Conservation (phyloP, 2,113 vertebrate species). For the Pelodiscus sinensis region DNA sequence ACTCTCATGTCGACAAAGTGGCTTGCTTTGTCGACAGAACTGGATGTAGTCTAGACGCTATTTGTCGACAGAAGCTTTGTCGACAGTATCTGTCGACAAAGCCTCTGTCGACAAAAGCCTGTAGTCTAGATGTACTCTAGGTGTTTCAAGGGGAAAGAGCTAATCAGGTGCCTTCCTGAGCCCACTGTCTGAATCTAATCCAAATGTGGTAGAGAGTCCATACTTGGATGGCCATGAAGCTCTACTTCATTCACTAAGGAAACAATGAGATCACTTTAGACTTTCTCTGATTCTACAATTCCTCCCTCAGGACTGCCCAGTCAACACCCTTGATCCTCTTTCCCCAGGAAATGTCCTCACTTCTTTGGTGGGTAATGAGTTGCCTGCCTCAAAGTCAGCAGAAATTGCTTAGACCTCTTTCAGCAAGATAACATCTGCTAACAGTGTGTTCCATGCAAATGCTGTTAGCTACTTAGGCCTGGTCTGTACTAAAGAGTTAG, state of each 20-base stretch:
- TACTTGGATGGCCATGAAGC: no score
- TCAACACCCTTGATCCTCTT: background rate
- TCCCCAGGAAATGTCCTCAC: background rate
- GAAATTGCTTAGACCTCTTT: background rate
- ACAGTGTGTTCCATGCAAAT: background rate
- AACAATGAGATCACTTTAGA: background rate
- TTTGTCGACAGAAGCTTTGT: no score
- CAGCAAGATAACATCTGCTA: background rate
- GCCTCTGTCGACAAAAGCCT: no score
- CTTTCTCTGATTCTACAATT: background rate
- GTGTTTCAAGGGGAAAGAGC: background rate
- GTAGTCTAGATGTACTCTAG: no score
- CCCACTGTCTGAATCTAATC: background rate
- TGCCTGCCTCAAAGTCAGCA: background rate
- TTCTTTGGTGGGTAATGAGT: background rate
- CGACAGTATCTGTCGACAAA: no score
- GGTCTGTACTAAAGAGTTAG: background rate
- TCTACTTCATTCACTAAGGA: background rate
- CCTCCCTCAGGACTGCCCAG: background rate
- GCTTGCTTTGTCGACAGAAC: no score
- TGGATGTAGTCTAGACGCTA: no score
- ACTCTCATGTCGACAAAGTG: no score
- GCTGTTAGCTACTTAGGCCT: background rate
- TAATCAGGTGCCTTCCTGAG: background rate
- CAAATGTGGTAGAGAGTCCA: background rate